Evolutionary conservation across 2,113 vertebrate genomes (phyloP), one percentile per base, ranked within the genome.

Genomic region (Microcebus ravelobensis): DNA sequence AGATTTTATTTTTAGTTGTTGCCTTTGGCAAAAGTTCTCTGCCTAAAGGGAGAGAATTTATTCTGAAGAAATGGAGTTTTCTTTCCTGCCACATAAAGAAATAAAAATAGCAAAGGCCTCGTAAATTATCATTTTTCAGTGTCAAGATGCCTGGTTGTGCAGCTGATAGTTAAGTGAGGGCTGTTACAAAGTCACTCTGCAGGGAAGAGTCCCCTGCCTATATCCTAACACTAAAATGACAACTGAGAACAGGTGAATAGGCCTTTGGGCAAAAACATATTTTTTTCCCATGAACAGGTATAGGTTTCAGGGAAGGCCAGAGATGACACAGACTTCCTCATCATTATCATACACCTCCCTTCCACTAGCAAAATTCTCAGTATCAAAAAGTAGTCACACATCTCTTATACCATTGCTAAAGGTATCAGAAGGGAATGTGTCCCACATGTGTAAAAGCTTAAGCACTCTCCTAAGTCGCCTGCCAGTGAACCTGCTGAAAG

Each of bases 1-100:
- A 93, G 91, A 92, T 94, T 92, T 97, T 97, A 97, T 98, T 98
- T 98, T 98, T 96, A 97, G 96, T 94, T 79, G 45, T 96, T 97
- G 96, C 96, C 90, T 96, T 96, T 96, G 97, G 97, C 97, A 95
- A 96, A 96, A 96, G 61, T 98, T 97, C 94, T 96, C 89, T 85
- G 91, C 84, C 87, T 98, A 97, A 98, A 97, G 34, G 76, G 83
- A 96, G 95, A 79, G 93, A 96, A 96, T 96, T 96, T 97, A 95
- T 96, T 96, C 96, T 96, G 71, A 73, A 90, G 84, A 63, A 84
- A 91, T 3, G 0, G 55, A 96, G 82, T 96, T 97, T 97, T 97
- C 93, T 96, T 94, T 97, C 85, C 68, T 97, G 95, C 76, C 94
- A 92, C 90, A 95, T 88, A 94, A 84, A 95, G 96, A 98, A 97